A percentile compares a stretch with the other conserved stretches of the same genome.
Conservation (phyloP, 2,113 vertebrate genomes). For the Uropsilus gracilis region DNA sequence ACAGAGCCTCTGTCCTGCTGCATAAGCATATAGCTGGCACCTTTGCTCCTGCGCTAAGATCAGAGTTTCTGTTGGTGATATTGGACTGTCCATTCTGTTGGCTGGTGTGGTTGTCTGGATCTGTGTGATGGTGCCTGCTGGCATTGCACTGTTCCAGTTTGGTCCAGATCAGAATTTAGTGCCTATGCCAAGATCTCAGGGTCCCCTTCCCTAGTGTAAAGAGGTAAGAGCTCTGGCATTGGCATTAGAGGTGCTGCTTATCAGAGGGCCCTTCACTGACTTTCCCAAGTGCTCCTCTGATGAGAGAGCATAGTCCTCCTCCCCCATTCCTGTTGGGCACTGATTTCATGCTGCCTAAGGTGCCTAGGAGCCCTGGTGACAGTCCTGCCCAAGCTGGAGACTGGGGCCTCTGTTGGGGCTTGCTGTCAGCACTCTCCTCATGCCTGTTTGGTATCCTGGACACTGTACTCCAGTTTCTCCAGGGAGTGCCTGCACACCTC, state of each 20-base stretch:
- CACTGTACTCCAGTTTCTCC: conserved; percentile 76
- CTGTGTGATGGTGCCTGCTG: conserved; percentile 19
- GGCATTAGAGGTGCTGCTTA: conserved; percentile 60
- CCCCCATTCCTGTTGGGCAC: conserved; percentile 73
- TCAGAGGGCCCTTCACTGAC: conserved; percentile 75
- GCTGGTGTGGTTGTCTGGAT: conserved; percentile 35
- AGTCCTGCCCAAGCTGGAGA: conserved; percentile 74
- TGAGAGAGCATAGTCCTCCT: conserved; percentile 68
- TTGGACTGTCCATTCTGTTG: conserved; percentile 65
- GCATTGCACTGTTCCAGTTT: conserved; percentile 45
- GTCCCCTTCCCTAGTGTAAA: conserved; percentile 47
- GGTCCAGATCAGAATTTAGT: conserved; percentile 65
- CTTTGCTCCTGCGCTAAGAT: conserved; percentile 54
- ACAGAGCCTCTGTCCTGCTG: too few species aligned
- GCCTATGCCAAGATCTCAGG: conserved; percentile 66
- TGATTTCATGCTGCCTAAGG: conserved; percentile 68
- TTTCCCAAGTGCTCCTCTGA: conserved; percentile 77
- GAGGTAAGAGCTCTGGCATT: conserved; percentile 45
- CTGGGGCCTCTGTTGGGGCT: conserved; percentile 75
- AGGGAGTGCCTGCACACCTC: conserved; percentile 80
- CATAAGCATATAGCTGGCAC: neutral
- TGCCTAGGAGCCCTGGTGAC: conserved; percentile 73
- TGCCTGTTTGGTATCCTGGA: conserved; percentile 75
- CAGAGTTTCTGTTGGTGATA: conserved; percentile 58
- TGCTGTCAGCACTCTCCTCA: conserved; percentile 68